Conservation (phyloP, 2,113 vertebrate species). For the Euleptes europaea region DNA sequence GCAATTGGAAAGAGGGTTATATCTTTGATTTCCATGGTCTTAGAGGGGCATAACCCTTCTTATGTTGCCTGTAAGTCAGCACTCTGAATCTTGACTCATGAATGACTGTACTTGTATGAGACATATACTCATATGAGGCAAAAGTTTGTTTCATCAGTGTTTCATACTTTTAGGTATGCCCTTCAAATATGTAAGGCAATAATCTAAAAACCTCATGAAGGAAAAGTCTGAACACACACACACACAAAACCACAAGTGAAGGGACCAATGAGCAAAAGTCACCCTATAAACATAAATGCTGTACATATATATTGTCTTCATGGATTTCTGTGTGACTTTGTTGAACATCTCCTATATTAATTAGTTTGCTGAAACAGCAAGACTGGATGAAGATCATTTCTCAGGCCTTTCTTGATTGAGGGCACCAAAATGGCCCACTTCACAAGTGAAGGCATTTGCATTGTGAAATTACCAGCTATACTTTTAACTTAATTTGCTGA, state of each 20-base stretch:
- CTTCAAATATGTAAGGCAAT: not conserved
- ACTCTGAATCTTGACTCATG: not conserved
- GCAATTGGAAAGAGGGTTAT: too few species aligned
- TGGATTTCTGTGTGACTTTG: not conserved
- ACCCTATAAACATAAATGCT: not conserved
- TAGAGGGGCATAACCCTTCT: too few species aligned
- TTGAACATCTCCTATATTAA: rapidly evolving
- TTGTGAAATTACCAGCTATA: not conserved
- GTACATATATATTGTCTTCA: not conserved
- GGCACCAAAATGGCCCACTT: not conserved
- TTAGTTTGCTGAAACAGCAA: not conserved
- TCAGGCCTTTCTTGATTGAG: not conserved
- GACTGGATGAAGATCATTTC: not conserved
- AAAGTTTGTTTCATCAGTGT: not conserved
- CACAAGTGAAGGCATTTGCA: not conserved
- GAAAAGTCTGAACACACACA: not conserved
- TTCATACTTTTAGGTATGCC: not conserved
- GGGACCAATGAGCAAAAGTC: not conserved
- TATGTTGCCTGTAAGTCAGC: not conserved
- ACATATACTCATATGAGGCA: not conserved
- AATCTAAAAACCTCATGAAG: not conserved
- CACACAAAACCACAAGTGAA: not conserved
- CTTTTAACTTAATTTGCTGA: constrained; percentile 2
- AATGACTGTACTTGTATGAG: not conserved
- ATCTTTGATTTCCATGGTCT: too few species aligned